phyloP scores from a whole-genome alignment of 2,113 vertebrate species.

The Progne subis region DNA sequence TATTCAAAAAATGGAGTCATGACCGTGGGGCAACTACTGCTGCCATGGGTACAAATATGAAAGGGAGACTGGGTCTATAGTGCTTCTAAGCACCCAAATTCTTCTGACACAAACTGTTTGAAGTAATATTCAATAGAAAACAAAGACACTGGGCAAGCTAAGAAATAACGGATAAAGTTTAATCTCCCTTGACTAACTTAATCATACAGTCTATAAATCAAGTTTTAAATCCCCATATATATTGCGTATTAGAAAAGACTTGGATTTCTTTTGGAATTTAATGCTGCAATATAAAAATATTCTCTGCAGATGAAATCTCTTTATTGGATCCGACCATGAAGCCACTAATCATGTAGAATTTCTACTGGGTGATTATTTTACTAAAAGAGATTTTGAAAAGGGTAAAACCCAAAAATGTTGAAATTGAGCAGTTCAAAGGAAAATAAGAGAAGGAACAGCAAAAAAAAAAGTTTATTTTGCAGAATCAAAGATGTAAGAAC shows the following conservation, averaged over 20 bases:
- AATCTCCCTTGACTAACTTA: conserved; percentile 51
- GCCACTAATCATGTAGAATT: conserved; percentile 48
- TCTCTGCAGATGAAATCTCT: conserved; percentile 49
- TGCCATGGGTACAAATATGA: not conserved
- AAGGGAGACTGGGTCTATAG: not conserved
- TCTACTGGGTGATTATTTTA: conserved; percentile 37
- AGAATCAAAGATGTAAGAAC: conserved; percentile 9
- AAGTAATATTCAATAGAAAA: conserved; percentile 21
- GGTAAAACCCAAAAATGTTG: conserved; percentile 27
- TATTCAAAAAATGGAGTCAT: not conserved
- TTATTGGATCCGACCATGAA: conserved; percentile 42
- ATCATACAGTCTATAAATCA: conserved; percentile 48
- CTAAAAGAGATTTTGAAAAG: conserved; percentile 35
- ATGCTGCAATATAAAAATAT: conserved; percentile 48
- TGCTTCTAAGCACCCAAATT: not conserved
- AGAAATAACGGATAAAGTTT: conserved; percentile 52
- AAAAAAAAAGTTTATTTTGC: not conserved
- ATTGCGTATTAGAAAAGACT: not conserved
- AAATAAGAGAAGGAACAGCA: conserved; percentile 2
- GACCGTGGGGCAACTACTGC: not conserved
- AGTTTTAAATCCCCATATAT: conserved; percentile 20
- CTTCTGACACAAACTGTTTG: not conserved
- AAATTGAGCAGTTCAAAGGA: conserved; percentile 30
- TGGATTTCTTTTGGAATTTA: conserved; percentile 50
- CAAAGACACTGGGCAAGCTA: conserved; percentile 8